phyloP scores from a whole-genome alignment of 2,797 vertebrate genomes.

The Sorex maritimensis region DNA sequence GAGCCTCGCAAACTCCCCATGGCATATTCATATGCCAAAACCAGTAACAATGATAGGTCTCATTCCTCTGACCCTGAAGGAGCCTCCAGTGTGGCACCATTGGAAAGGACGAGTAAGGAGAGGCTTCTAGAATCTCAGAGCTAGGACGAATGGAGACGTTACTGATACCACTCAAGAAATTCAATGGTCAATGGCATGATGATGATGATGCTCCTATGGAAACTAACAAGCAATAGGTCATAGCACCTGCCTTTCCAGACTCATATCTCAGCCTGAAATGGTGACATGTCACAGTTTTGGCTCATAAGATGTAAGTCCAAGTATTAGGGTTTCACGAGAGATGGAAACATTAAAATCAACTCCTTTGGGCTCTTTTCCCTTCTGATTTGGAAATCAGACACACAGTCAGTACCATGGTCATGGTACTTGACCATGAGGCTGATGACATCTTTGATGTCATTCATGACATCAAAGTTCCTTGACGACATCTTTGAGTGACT shows the following conservation, averaged over 20 bases:
- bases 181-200: too few species aligned
- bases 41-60: too few species aligned
- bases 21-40: too few species aligned
- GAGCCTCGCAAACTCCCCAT: too few species aligned
- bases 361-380: not conserved
- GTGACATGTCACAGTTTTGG: not conserved
- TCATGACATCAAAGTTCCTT: not conserved
- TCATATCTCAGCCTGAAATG: not conserved
- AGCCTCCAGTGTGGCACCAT: too few species aligned
- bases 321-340: not conserved
- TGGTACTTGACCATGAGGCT: not conserved
- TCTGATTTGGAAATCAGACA: constrained; percentile 12
- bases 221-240: constrained; percentile 31
- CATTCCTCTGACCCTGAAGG: too few species aligned
- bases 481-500: not conserved
- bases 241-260: constrained; percentile 13
- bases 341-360: constrained; percentile 18
- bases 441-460: not conserved
- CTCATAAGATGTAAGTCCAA: constrained; percentile 14
- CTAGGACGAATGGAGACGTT: too few species aligned
- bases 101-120: too few species aligned
- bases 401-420: constrained; percentile 6
- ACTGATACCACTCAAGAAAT: too few species aligned
- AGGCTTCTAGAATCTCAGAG: too few species aligned
- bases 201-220: not conserved